These are phyloP conservation scores for Galerucella pusilla DNA, from an alignment of 2,888 invertebrate genomes.

Conservation along the genomic window DNA sequence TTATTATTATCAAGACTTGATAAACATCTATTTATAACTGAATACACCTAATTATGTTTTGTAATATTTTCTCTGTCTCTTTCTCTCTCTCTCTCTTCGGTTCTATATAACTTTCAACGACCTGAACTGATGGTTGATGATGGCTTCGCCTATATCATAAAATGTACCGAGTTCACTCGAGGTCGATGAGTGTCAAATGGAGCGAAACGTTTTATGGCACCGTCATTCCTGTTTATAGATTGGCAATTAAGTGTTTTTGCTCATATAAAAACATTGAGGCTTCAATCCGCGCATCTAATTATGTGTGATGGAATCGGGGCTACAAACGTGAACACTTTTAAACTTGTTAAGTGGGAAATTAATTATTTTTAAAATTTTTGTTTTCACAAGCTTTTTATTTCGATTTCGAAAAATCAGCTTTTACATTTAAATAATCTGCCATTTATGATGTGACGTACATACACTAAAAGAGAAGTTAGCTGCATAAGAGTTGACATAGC, in stretches of 20 bases:
- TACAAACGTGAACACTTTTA: too few relatives aligned
- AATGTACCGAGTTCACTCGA: neutral
- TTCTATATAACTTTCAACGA: slow-evolving; percentile 3
- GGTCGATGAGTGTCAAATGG: slow-evolving; percentile 15
- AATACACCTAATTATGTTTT: neutral
- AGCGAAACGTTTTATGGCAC: slow-evolving; percentile 12
- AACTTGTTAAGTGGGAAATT: too few relatives aligned
- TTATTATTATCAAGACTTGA: too few relatives aligned
- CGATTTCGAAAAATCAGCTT: too few relatives aligned
- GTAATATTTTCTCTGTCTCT: neutral
- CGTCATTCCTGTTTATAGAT: slow-evolving; percentile 9
- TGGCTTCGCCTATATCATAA: slow-evolving; percentile 4
- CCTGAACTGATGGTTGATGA: neutral
- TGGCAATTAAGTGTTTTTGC: slow-evolving; percentile 1
- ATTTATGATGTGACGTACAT: too few relatives aligned
- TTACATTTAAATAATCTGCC: too few relatives aligned
- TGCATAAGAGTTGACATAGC: too few relatives aligned
- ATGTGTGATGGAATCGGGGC: neutral
- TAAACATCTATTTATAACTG: too few relatives aligned
- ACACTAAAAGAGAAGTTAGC: too few relatives aligned
- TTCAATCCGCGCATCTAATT: neutral
- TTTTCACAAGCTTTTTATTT: too few relatives aligned
- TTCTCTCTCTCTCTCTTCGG: neutral
- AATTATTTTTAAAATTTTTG: too few relatives aligned
- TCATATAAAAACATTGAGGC: neutral